phyloP scores from a whole-genome alignment of 2,888 invertebrate species.

The Nudaria mundana region DNA sequence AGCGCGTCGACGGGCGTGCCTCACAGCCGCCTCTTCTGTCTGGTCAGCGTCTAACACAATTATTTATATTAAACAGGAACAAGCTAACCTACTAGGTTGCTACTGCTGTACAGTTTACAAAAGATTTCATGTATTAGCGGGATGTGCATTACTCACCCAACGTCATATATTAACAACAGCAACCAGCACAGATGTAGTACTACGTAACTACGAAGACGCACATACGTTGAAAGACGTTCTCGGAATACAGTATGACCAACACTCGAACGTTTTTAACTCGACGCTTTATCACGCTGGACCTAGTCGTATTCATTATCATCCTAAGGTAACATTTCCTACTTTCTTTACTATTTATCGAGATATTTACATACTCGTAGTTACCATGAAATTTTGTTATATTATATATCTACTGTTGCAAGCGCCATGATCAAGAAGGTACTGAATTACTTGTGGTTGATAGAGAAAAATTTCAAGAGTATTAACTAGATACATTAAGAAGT shows the following conservation, averaged over 20 bases:
- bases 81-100: not conserved
- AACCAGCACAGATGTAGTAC: conserved; percentile 1
- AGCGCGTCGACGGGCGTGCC: no score
- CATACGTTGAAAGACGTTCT: not conserved
- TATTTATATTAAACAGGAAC: no score
- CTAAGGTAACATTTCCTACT: not conserved
- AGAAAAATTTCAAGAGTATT: no score
- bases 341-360: no score
- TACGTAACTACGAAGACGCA: not conserved
- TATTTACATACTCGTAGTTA: no score
- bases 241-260: not conserved
- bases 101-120: conserved; percentile 1
- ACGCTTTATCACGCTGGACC: not conserved
- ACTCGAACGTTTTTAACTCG: not conserved
- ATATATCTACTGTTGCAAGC: no score
- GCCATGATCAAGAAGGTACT: no score
- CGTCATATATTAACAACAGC: conserved; percentile 1
- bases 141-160: not conserved
- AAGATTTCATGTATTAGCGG: not conserved
- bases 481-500: no score
- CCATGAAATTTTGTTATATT: no score
- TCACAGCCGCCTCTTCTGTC: no score
- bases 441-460: no score
- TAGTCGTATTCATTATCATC: conserved; percentile 1
- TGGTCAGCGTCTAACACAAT: no score